phyloP scores from a whole-genome alignment of 2,888 invertebrate genomes.

The Rhaphigaster nebulosa region DNA sequence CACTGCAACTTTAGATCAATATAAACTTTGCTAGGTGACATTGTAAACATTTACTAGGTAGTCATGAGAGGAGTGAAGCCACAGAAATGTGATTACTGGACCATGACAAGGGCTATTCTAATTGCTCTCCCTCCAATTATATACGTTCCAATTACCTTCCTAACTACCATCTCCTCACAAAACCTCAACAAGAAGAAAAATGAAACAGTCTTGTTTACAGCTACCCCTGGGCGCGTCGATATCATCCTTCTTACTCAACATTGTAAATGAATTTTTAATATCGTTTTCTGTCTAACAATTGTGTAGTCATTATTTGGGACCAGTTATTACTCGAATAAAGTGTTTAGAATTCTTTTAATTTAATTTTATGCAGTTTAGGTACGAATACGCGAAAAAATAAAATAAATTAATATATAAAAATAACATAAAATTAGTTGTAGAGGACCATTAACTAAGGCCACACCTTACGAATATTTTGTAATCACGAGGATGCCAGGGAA shows the following conservation, averaged over 20 bases:
- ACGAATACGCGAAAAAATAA: too few species aligned
- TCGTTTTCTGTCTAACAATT: background rate
- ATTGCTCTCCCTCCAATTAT: conserved; percentile 53
- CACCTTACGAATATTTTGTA: too few species aligned
- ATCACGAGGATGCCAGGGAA: too few species aligned
- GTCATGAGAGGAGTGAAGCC: background rate
- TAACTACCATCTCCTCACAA: conserved; percentile 28
- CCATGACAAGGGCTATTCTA: conserved; percentile 53
- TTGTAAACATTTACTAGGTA: background rate
- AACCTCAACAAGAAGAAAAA: background rate
- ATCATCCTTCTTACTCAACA: background rate
- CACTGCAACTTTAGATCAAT: too few species aligned
- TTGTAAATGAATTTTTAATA: background rate
- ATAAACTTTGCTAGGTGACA: background rate
- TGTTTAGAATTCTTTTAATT: too few species aligned
- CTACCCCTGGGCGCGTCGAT: background rate
- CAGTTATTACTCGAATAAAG: too few species aligned
- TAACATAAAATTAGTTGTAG: too few species aligned
- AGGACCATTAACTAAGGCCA: too few species aligned
- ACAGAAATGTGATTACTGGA: conserved; percentile 50
- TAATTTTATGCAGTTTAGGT: too few species aligned
- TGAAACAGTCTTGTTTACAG: background rate
- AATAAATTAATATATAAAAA: too few species aligned
- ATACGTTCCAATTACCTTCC: conserved; percentile 43
- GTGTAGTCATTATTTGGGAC: too few species aligned